A percentile compares a stretch with the other conserved stretches of the same genome.
phyloP scores from a whole-genome alignment of 2,888 invertebrate genomes.

The Agriopis marginaria region DNA sequence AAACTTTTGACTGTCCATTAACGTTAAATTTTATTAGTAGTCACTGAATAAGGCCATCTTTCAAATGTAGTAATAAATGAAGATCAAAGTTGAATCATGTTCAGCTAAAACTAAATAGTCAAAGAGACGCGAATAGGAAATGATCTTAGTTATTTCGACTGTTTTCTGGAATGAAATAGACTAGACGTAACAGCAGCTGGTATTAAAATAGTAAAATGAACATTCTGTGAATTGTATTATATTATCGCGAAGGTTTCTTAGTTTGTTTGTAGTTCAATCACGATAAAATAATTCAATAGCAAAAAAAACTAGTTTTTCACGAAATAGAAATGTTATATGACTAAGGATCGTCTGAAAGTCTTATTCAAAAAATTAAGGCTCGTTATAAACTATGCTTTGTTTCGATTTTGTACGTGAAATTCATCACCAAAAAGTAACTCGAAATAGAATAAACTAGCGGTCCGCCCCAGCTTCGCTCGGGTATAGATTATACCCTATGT shows the following conservation, averaged over 20 bases:
- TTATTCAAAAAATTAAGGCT: neutral
- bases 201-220: constrained; percentile 31
- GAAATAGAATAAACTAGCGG: too few species aligned
- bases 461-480: too few species aligned
- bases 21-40: constrained; percentile 20
- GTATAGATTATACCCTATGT: too few species aligned
- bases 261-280: neutral
- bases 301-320: too few species aligned
- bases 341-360: neutral
- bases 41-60: constrained; percentile 30
- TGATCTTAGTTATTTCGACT: constrained; percentile 29
- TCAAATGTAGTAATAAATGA: constrained; percentile 25
- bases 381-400: too few species aligned
- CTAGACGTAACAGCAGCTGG: constrained; percentile 33
- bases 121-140: constrained; percentile 36
- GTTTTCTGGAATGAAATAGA: constrained; percentile 35
- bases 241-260: neutral
- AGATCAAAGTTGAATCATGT: constrained; percentile 37
- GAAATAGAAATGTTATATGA: too few species aligned
- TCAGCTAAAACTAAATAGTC: constrained; percentile 27
- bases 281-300: neutral
- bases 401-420: too few species aligned
- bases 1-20: constrained; percentile 21
- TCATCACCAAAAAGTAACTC: too few species aligned
- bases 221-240: constrained; percentile 10